A percentile compares a stretch with the other conserved stretches of the same genome.
phyloP scores from a whole-genome alignment of 2,888 invertebrate species.

The Pandemis corylana region DNA sequence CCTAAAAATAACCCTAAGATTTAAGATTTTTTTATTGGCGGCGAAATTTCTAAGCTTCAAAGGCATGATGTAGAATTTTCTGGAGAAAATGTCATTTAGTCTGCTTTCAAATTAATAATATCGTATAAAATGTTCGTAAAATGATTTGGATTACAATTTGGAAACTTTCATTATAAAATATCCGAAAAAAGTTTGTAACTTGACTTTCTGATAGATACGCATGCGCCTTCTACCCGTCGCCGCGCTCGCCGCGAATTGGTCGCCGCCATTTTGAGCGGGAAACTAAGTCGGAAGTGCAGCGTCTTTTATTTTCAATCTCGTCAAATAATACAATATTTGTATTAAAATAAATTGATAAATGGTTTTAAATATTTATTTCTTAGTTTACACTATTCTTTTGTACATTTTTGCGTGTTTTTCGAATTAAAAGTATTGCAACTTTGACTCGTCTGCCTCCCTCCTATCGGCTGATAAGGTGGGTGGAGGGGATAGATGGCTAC shows the following conservation, averaged over 20 bases:
- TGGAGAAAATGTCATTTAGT: too few species aligned
- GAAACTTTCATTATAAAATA: neutral
- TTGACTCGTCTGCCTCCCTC: conserved; percentile 4
- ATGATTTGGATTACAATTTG: neutral
- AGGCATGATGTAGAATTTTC: too few species aligned
- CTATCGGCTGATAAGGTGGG: conserved; percentile 48
- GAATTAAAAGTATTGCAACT: conserved; percentile 18
- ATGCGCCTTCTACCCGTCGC: conserved; percentile 51
- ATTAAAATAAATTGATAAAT: neutral
- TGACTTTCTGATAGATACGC: conserved; percentile 45
- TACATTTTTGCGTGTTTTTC: neutral
- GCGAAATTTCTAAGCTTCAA: too few species aligned
- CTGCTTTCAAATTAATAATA: neutral
- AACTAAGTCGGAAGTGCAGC: conserved; percentile 4
- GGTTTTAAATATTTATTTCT: conserved; percentile 2
- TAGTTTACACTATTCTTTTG: neutral
- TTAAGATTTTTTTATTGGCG: too few species aligned
- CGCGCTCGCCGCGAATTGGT: conserved; percentile 44
- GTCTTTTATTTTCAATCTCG: neutral
- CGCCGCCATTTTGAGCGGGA: conserved; percentile 46
- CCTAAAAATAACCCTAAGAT: too few species aligned
- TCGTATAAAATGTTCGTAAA: neutral
- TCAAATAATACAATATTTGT: neutral
- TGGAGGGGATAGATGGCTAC: conserved; percentile 65
- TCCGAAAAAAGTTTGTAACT: conserved; percentile 22